Conservation (phyloP, 2,113 vertebrate species). For the Saguinus imperator region DNA sequence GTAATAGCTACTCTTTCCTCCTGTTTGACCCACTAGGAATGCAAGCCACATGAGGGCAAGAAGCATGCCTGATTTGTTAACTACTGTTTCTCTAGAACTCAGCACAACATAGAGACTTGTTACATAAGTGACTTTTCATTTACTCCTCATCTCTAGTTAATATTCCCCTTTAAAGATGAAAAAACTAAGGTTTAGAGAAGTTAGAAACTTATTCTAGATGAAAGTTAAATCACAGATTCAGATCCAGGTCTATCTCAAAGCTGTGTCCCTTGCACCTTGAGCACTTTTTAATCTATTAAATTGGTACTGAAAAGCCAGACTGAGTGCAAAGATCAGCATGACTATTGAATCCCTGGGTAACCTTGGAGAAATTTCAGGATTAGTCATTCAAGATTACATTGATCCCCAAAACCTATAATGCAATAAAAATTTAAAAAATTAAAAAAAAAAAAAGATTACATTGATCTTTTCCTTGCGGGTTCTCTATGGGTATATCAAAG, state of each 20-base stretch:
- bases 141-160: background rate
- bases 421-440: no score
- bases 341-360: background rate
- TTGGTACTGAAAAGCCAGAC: background rate
- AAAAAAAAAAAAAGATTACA: background rate
- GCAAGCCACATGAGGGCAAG: background rate
- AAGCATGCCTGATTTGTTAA: background rate
- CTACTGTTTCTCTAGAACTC: background rate
- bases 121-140: background rate
- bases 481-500: background rate
- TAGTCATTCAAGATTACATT: background rate
- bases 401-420: no score
- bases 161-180: background rate
- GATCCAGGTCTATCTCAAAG: background rate
- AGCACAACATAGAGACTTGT: background rate
- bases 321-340: background rate
- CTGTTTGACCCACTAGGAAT: background rate
- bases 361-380: background rate
- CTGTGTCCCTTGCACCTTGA: background rate
- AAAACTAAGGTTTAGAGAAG: background rate
- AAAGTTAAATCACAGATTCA: background rate
- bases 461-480: background rate
- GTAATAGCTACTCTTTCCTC: background rate
- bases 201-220: background rate
- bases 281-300: background rate